These are phyloP conservation scores for Scelioninae gen. 2 DNA, from an alignment of 2,888 invertebrate genomes.

Conservation along the genomic window DNA sequence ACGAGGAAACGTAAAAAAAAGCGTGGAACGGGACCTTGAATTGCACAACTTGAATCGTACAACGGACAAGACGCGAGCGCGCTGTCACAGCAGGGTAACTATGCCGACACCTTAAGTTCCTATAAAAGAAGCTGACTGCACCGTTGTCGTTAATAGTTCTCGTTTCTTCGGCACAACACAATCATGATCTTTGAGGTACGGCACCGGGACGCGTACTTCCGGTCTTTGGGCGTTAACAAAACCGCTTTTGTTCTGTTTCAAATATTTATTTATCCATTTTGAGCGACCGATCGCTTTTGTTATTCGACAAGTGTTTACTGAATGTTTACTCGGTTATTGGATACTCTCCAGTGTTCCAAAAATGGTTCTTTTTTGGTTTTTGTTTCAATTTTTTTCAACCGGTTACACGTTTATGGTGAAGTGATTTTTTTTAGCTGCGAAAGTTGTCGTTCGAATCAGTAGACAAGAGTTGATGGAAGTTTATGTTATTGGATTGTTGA, in stretches of 20 bases:
- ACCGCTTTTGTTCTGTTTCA: conserved; percentile 36
- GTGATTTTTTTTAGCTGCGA: too few relatives aligned
- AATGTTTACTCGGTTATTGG: background rate
- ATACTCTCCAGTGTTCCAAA: background rate
- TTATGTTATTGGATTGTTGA: too few relatives aligned
- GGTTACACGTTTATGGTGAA: too few relatives aligned
- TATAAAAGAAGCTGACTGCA: conserved; percentile 62
- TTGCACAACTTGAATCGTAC: conserved; percentile 73
- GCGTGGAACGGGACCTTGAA: conserved; percentile 57
- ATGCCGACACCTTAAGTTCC: conserved; percentile 61
- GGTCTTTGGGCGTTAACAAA: conserved; percentile 49
- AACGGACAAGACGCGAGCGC: conserved; percentile 61
- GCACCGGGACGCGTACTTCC: conserved; percentile 53
- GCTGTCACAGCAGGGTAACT: conserved; percentile 60
- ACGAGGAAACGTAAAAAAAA: conserved; percentile 57
- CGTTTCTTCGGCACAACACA: conserved; percentile 60
- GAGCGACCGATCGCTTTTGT: conserved; percentile 28
- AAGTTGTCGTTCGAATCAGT: too few relatives aligned
- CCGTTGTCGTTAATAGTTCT: conserved; percentile 63
- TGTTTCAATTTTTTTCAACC: background rate
- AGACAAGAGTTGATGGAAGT: too few relatives aligned
- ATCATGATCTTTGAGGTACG: conserved; percentile 62
- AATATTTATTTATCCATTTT: conserved; percentile 37
- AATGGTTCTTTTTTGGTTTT: background rate
- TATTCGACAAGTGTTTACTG: conserved; percentile 13